Evolutionary conservation across 2,113 vertebrate species (phyloP).

Genomic region (Alligator mississippiensis): DNA sequence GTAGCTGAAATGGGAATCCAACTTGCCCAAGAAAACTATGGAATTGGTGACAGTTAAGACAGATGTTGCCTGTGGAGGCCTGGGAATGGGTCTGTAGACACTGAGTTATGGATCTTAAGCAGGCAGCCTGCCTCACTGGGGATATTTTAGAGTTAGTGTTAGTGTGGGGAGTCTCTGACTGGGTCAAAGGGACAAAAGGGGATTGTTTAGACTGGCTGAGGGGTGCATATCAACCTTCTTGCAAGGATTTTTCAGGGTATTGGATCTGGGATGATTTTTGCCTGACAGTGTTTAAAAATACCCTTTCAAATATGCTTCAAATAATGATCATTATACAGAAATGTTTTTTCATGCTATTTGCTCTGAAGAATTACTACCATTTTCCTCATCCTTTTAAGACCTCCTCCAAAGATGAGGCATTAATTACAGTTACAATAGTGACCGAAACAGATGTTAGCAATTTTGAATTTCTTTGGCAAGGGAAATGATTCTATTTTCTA

Average conservation of each 20-base stretch:
- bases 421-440: background rate
- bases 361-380: background rate
- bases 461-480: background rate
- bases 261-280: background rate
- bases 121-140: no score
- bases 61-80: no score
- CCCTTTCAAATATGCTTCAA: background rate
- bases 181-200: no score
- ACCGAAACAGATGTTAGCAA: background rate
- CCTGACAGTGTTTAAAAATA: background rate
- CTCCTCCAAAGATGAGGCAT: background rate
- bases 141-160: no score
- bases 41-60: no score
- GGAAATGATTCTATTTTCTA: background rate
- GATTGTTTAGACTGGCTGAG: no score
- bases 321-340: background rate
- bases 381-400: slow-evolving; percentile 5
- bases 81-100: no score
- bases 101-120: no score
- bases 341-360: background rate
- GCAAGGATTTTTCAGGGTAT: accelerated
- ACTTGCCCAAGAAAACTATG: no score
- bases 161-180: no score
- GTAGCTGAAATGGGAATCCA: no score
- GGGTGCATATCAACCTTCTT: no score